Evolutionary conservation across 2,888 invertebrate species (phyloP), one percentile per base, ranked within the genome.

Genomic region (Dynastes grantii): DNA sequence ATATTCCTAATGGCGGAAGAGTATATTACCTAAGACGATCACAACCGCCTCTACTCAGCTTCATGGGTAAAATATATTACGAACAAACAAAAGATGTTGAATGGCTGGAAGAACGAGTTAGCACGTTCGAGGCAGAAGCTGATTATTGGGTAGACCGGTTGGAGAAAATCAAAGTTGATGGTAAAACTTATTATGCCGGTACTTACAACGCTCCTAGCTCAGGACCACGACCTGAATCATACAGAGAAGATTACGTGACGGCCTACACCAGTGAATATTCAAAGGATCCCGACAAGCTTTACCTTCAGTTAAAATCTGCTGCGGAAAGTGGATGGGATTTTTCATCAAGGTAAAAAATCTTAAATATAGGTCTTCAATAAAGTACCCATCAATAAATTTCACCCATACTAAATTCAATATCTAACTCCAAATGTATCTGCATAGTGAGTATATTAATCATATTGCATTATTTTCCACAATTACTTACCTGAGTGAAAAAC

Each of bases 301-400:
- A 94, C 86, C 89, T 90, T 11, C 93, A 95, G 81, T 88, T 95
- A 16, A 95, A 95, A 85, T 93, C 95, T 58, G 95, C 93, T 0
- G 96, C 96, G 2, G 97, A 97, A 87, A 94, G 94, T 63, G 97
- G 97, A 0, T 96, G 95, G 96, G 97, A 97, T 85, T 97, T 96
- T 87, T 95, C 95, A 2, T 91, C 93, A 9, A 73, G 73, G 73
- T 73, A 61, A 32, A 32, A 5, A 16, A 2, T 13, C 1, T 45
- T 45, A 37, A 37, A 8, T 51, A n/a, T 51, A 13, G 51, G 3
- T 13, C 51, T 51, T 22, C 22, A 22, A 9, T 3, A 51, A n/a
- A 37, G 32, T 37, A 37, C 22, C 22, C 22, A 22, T 22, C 22
- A 22, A 22, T 22, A 22, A 22, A 22, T 22, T 22, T 22, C 22